These are phyloP conservation scores for Lycodopsis pacificus DNA, from an alignment of 2,797 vertebrate species.

Conservation along the genomic window DNA sequence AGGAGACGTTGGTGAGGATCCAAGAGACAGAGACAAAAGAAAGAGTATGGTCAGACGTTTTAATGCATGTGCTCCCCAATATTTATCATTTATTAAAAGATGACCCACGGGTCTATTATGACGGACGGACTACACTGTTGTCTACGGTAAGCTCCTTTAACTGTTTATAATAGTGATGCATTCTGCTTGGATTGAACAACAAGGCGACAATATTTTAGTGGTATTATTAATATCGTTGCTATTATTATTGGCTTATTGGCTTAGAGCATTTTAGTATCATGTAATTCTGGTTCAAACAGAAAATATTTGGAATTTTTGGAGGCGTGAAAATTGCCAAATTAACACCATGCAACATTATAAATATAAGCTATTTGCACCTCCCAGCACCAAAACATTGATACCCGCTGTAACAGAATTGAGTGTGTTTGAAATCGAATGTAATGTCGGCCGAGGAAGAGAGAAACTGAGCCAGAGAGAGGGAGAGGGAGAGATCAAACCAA, in stretches of 20 bases:
- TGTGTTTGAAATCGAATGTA: slow-evolving; percentile 40
- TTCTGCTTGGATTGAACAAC: slow-evolving; percentile 52
- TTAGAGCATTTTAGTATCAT: slow-evolving; percentile 43
- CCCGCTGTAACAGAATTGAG: slow-evolving; percentile 19
- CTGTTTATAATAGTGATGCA: slow-evolving; percentile 29
- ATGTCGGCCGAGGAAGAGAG: slow-evolving; percentile 27
- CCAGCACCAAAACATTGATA: slow-evolving; percentile 32
- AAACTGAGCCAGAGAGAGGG: slow-evolving; percentile 54
- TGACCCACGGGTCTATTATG: not conserved
- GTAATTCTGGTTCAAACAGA: slow-evolving; percentile 46
- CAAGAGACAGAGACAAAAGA: slow-evolving; percentile 78
- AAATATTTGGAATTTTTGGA: slow-evolving; percentile 41
- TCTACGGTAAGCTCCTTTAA: slow-evolving; percentile 23
- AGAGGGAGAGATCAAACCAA: slow-evolving; percentile 71
- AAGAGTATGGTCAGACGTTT: slow-evolving; percentile 32
- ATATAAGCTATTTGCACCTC: slow-evolving; percentile 46
- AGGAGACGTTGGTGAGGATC: slow-evolving; percentile 50
- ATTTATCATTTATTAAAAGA: slow-evolving; percentile 10
- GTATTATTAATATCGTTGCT: slow-evolving; percentile 45
- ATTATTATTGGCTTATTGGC: slow-evolving; percentile 54
- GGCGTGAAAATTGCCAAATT: slow-evolving; percentile 72
- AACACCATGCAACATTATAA: slow-evolving; percentile 62
- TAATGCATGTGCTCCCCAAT: slow-evolving; percentile 5
- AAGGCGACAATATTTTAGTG: slow-evolving; percentile 44
- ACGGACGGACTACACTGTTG: not conserved